Percentiles rank a stretch among this genome's conserved stretches.
Evolutionary conservation across 2,888 invertebrate genomes (phyloP).

Genomic region (Thysanoteuthis rhombus): DNA sequence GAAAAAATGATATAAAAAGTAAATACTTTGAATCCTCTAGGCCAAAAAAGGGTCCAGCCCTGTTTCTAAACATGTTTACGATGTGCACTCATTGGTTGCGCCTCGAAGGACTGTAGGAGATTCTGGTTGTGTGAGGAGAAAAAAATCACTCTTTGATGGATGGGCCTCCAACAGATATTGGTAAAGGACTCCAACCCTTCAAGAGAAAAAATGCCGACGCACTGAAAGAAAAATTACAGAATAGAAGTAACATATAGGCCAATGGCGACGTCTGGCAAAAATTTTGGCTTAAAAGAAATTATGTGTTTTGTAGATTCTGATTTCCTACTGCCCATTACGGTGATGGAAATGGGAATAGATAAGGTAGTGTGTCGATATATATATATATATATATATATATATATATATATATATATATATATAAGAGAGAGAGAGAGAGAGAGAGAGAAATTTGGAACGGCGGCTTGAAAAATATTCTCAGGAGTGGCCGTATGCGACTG

Average conservation of each 20-base stretch:
- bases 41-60: neutral
- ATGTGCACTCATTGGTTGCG: neutral
- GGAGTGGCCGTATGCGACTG: no score
- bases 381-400: no score
- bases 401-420: no score
- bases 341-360: neutral
- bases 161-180: neutral
- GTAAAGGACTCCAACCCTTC: neutral
- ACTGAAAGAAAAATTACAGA: neutral
- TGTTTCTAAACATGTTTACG: neutral
- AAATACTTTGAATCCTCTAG: neutral
- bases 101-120: neutral
- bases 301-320: neutral
- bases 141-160: neutral
- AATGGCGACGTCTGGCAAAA: neutral
- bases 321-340: neutral
- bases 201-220: neutral
- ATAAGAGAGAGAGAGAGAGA: no score
- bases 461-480: no score
- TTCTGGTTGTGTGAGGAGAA: neutral
- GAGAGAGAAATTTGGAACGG: no score
- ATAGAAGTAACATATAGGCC: neutral
- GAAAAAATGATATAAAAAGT: neutral
- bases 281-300: neutral
- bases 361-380: neutral